Evolutionary conservation across 1,140 invertebrate genomes (phyloP).

Genomic region (Zaprionus ornatus): DNA sequence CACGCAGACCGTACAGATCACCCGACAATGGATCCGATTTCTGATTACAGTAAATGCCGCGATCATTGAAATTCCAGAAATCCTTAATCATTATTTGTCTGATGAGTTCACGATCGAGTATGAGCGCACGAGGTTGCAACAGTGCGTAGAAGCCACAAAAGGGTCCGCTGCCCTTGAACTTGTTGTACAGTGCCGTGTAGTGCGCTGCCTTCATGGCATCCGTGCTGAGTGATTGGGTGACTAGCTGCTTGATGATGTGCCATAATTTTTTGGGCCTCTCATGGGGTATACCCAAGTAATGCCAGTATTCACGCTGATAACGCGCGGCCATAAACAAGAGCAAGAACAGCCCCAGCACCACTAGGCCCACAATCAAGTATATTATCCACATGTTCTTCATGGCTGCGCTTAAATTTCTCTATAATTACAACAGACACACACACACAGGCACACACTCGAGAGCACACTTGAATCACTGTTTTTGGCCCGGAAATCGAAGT

Average conservation of each 20-base stretch:
- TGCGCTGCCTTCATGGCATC: conserved; percentile 65
- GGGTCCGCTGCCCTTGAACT: conserved; percentile 75
- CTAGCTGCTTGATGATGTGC: conserved; percentile 64
- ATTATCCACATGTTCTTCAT: conserved; percentile 70
- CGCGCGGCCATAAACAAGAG: conserved; percentile 59
- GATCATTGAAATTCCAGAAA: conserved; percentile 86
- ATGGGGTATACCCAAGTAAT: conserved; percentile 69
- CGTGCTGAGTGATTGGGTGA: conserved; percentile 57
- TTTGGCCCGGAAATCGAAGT: conserved; percentile 36
- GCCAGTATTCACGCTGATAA: conserved; percentile 80
- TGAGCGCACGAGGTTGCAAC: conserved; percentile 69
- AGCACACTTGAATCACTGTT: conserved; percentile 3
- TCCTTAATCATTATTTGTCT: conserved; percentile 86
- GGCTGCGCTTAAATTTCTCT: neutral
- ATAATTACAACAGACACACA: conserved; percentile 5
- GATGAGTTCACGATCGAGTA: conserved; percentile 85
- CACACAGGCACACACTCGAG: neutral
- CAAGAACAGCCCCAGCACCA: conserved; percentile 60
- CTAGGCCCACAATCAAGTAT: conserved; percentile 64
- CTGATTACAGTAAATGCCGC: conserved; percentile 85
- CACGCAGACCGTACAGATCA: conserved; percentile 85
- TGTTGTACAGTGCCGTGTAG: conserved; percentile 60
- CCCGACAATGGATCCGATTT: conserved; percentile 85
- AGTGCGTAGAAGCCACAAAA: conserved; percentile 77
- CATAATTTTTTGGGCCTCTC: conserved; percentile 70